Evolutionary conservation across 1,140 invertebrate species (phyloP), one percentile per base, ranked within the genome.

Genomic region (Pseudomyrmex dendroicus): DNA sequence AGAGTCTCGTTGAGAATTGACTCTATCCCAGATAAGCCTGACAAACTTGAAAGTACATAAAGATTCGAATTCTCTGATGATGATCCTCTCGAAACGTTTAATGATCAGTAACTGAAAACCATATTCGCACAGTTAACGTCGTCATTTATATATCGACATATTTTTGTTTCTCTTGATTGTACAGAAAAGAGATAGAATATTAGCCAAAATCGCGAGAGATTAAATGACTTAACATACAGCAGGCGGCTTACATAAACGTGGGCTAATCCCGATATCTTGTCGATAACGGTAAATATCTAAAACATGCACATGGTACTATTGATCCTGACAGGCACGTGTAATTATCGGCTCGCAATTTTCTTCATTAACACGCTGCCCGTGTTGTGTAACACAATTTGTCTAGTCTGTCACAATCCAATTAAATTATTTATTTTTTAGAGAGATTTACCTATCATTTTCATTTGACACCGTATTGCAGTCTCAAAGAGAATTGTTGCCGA

Each of bases 261-360:
- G 64, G 5, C 35, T 35, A 35, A 35, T 35, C 35, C n/a, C 63
- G n/a, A 68, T 70, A 56, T 17, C 17, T 68, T 77, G 62, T 44
- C 35, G 52, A 78, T 48, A 22, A 17, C 57, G 25, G 74, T 56
- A 68, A 57, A 78, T 78, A 78, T 78, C 35, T 35, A 25, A 48
- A 54, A 15, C 17, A 2, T 17, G 54, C 17, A 46, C 15, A 57
- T 5, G 50, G 48, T 12, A 20, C 63, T 57, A 46, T 68, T 67
- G 74, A 78, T 68, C 20, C 12, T 20, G 13, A 68, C 50, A 35
- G 59, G 17, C 9, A 56, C 59, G 17, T 77, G 74, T 46, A 78
- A 78, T 78, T 68, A 78, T 78, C 35, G 62, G 74, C 35, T 78
- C 10, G 17, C 68, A 78, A 78, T 78, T 78, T 35, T 68, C 74